Conservation (phyloP, 2,888 invertebrate species). For the Pristionchus entomophagus region DNA sequence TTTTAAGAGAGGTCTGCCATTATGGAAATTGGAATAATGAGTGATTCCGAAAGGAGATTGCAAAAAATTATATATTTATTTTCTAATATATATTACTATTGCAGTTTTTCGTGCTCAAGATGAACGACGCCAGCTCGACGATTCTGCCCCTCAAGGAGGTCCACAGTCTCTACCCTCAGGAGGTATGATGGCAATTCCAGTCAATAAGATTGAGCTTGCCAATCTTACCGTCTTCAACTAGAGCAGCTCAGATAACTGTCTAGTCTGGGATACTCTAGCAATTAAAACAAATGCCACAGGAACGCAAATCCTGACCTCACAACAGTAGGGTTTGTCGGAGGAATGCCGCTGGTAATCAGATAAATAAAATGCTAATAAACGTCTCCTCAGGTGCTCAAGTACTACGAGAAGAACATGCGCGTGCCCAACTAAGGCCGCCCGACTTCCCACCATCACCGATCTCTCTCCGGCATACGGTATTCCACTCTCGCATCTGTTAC, state of each 20-base stretch:
- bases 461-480: neutral
- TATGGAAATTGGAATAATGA: no score
- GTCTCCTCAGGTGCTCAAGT: slow-evolving; percentile 37
- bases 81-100: neutral
- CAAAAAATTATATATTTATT: no score
- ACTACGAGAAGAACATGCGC: slow-evolving; percentile 43
- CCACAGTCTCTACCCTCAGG: neutral
- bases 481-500: neutral
- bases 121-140: neutral
- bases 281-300: no score
- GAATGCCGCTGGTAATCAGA: no score
- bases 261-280: no score
- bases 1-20: no score
- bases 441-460: neutral
- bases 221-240: neutral
- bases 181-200: neutral
- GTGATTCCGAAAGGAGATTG: no score
- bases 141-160: slow-evolving; percentile 1
- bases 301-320: no score
- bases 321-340: no score
- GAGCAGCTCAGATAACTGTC: no score
- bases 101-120: slow-evolving; percentile 24
- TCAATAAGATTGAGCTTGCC: neutral
- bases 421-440: neutral
- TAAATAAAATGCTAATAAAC: no score